Evolutionary conservation across 2,113 vertebrate genomes (phyloP).

Genomic region (Myocastor coypus): DNA sequence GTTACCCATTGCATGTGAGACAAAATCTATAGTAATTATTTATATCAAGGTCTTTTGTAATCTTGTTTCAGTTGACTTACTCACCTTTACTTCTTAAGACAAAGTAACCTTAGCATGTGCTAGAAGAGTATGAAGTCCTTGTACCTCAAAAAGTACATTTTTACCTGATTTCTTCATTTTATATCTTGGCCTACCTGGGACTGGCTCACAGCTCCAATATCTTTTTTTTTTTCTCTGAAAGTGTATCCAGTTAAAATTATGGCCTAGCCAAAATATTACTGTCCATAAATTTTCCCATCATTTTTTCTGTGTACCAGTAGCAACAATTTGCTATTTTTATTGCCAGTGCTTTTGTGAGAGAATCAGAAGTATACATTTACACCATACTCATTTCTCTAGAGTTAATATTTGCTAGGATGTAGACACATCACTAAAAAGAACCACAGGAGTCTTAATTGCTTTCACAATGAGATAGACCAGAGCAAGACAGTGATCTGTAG

Average conservation of each 20-base stretch:
- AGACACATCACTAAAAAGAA: not conserved
- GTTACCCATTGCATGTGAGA: not conserved
- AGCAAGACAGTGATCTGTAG: slow-evolving; percentile 23
- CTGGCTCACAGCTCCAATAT: not conserved
- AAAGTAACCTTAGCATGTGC: not conserved
- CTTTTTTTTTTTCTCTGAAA: slow-evolving; percentile 1
- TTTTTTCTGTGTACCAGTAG: not conserved
- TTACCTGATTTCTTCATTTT: not conserved
- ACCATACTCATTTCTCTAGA: not conserved
- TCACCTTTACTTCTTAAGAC: not conserved
- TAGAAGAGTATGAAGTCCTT: not conserved
- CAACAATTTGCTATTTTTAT: not conserved
- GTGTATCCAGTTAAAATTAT: not conserved
- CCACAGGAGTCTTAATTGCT: slow-evolving; percentile 47
- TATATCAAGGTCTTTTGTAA: slow-evolving; percentile 1
- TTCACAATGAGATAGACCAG: slow-evolving; percentile 37
- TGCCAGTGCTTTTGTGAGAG: not conserved
- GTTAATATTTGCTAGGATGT: not conserved
- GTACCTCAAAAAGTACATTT: not conserved
- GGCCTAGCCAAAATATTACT: not conserved
- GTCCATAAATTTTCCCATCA: not conserved
- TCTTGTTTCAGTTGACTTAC: not conserved
- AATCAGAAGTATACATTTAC: not conserved
- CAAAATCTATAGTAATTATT: slow-evolving; percentile 17
- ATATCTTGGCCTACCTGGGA: not conserved